phyloP scores from a whole-genome alignment of 2,113 vertebrate genomes.

The Thymallus thymallus region DNA sequence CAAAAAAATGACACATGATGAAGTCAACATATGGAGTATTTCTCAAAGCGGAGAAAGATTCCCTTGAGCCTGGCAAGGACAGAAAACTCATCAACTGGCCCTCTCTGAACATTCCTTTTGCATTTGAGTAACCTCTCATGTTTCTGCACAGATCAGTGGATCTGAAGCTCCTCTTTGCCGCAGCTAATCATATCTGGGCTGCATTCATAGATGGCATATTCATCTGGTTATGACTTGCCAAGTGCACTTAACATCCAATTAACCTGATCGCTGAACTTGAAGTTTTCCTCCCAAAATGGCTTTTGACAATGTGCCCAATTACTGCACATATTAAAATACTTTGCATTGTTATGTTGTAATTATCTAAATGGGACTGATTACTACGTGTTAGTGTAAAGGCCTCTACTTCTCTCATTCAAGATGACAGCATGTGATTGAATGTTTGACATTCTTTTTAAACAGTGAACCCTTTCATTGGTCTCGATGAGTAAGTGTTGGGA shows the following conservation, averaged over 20 bases:
- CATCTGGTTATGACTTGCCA: slow-evolving; percentile 28
- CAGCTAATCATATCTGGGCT: not conserved
- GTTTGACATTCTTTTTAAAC: slow-evolving; percentile 27
- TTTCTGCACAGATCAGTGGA: slow-evolving; percentile 7
- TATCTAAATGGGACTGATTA: slow-evolving; percentile 28
- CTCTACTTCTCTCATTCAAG: slow-evolving; percentile 28
- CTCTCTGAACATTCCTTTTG: slow-evolving; percentile 11
- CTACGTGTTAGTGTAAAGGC: slow-evolving; percentile 21
- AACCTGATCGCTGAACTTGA: slow-evolving; percentile 56
- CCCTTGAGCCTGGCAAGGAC: not conserved
- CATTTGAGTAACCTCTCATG: slow-evolving; percentile 18
- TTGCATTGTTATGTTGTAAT: slow-evolving; percentile 43
- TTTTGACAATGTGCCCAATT: slow-evolving; percentile 52
- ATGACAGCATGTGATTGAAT: slow-evolving; percentile 32
- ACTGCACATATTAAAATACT: slow-evolving; percentile 43
- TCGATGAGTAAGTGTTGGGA: not conserved
- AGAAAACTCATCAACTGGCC: slow-evolving; percentile 21
- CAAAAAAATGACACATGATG: too few relatives aligned
- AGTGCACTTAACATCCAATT: slow-evolving; percentile 63
- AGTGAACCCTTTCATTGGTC: slow-evolving; percentile 34
- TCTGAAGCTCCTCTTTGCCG: not conserved
- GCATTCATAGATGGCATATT: slow-evolving; percentile 1
- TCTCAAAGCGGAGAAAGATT: slow-evolving; percentile 10
- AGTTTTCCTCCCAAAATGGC: slow-evolving; percentile 38
- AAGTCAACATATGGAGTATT: not conserved